phyloP scores from a whole-genome alignment of 2,113 vertebrate species.

The Tachysurus vachellii region DNA sequence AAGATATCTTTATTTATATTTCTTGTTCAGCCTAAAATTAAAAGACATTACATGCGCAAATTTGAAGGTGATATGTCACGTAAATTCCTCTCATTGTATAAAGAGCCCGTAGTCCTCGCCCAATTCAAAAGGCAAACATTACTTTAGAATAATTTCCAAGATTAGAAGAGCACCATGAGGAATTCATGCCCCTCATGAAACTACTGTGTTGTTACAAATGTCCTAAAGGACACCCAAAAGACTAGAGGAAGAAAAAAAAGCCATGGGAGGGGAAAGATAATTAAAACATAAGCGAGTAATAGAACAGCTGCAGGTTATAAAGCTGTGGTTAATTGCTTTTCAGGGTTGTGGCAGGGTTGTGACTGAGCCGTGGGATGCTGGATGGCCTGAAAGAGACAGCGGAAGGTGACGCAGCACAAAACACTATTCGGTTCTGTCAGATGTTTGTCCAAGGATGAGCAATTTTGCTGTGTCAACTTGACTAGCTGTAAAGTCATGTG shows the following conservation, averaged over 20 bases:
- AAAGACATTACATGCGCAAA: background rate
- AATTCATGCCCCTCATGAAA: background rate
- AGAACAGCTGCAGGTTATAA: slow-evolving; percentile 14
- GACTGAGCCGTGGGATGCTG: background rate
- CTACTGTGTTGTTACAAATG: background rate
- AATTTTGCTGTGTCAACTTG: background rate
- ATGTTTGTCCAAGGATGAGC: background rate
- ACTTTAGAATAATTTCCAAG: background rate
- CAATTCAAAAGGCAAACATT: background rate
- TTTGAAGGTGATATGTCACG: background rate
- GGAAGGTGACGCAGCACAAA: slow-evolving; percentile 6
- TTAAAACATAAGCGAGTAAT: slow-evolving; percentile 29
- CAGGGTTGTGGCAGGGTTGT: background rate
- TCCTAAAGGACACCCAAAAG: background rate
- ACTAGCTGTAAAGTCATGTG: background rate
- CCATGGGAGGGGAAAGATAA: slow-evolving; percentile 12
- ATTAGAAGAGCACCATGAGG: background rate
- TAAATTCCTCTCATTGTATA: background rate
- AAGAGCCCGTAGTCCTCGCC: background rate
- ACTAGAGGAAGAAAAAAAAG: background rate
- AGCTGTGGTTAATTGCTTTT: slow-evolving; percentile 44
- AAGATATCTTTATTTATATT: background rate
- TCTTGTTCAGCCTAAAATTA: background rate
- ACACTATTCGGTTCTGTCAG: background rate
- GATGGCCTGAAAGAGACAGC: background rate